Base-by-base conservation (phyloP, 2,113 vertebrate genomes). In the Recurvirostra avosetta region DNA sequence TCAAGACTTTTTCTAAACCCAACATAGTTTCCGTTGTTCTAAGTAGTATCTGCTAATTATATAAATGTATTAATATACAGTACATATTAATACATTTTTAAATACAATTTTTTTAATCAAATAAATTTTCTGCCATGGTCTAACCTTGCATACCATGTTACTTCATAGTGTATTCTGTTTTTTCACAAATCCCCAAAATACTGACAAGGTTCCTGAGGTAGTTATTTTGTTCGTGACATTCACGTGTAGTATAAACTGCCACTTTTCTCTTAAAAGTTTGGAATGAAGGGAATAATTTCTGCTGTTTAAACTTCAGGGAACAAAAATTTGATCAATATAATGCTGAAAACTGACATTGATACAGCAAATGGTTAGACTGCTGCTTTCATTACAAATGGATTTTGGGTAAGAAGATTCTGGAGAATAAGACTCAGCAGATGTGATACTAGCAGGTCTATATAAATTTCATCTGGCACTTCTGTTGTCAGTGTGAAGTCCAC, bases 401-500 rank as follows among this genome's bases (percentile, higher is more conserved):
- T 95, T 95, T 55, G 90, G 84, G 75, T 92, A 91, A 96, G 93
- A 77, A 96, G 96, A 97, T 97, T 97, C 97, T 97, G 40, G 95
- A 98, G 97, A 97, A 97, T 97, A 97, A 90, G 86, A 94, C 83
- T 96, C 81, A 94, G 66, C 78, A 90, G 96, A 98, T 90, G 93
- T 98, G 86, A 90, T 88, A 94, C 88, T 92, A 97, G 97, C 94
- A 97, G 96, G 84, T 96, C 89, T 94, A 94, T 96, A 97, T 97
- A 96, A 97, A 98, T 98, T 98, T 98, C 80, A 96, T 96, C 92
- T 97, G 97, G 95, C 97, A 97, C 97, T 98, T 96, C 90, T 97
- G 96, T 96, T 97, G 97, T 98, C 98, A 98, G 95, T 96, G 90
- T 97, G 97, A 98, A 98, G 98, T 98, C 97, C 14, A 49, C 78